A percentile compares a stretch with the other conserved stretches of the same genome.
These are phyloP conservation scores for Cheiracanthium punctorium DNA, from an alignment of 2,888 invertebrate species.

Conservation along the genomic window DNA sequence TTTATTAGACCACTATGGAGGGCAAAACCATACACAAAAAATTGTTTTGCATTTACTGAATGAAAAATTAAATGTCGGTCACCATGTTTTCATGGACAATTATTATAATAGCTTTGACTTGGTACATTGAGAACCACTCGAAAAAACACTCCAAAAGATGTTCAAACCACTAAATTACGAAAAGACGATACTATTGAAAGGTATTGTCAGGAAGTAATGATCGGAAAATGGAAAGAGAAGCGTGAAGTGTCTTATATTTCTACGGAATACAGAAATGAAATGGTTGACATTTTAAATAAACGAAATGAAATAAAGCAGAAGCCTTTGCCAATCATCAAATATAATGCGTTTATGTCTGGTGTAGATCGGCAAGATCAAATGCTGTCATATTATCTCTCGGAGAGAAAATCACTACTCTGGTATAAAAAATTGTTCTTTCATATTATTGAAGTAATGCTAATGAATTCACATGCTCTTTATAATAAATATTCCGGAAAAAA, in stretches of 20 bases:
- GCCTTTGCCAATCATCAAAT: conserved; percentile 7
- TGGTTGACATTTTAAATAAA: conserved; percentile 22
- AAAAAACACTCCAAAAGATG: conserved; percentile 32
- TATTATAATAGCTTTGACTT: conserved; percentile 38
- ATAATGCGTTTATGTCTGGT: conserved; percentile 25
- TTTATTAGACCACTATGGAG: conserved; percentile 32
- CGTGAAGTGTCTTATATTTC: conserved; percentile 32
- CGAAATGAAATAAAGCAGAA: conserved; percentile 20
- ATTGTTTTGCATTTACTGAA: conserved; percentile 36
- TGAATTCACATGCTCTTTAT: conserved; percentile 31
- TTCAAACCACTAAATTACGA: conserved; percentile 21
- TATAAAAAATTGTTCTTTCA: conserved; percentile 25
- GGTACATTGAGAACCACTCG: conserved; percentile 27
- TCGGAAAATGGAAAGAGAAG: conserved; percentile 37
- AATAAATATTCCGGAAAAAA: conserved; percentile 36
- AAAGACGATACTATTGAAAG: not conserved
- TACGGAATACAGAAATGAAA: conserved; percentile 33
- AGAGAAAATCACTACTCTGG: conserved; percentile 42
- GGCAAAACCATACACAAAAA: conserved; percentile 23
- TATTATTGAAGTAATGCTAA: conserved; percentile 31
- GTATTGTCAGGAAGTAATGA: conserved; percentile 18
- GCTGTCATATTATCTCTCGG: conserved; percentile 37
- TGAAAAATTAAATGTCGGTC: conserved; percentile 45
- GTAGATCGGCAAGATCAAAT: conserved; percentile 43
- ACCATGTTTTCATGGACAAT: conserved; percentile 40